Conservation (phyloP, 2,113 vertebrate species). For the Coturnix japonica region DNA sequence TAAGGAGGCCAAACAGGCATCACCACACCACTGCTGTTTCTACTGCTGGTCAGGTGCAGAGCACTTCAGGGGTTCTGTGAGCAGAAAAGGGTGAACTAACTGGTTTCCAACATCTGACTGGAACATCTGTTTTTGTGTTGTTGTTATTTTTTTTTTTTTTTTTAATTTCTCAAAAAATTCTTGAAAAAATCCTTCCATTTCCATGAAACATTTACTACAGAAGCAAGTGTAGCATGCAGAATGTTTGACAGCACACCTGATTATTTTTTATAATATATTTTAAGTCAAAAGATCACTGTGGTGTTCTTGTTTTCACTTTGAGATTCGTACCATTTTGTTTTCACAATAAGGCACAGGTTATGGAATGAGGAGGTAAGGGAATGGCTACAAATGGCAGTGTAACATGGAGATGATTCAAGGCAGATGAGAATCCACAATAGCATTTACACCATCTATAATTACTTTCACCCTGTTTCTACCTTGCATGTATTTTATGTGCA, state of each 20-base stretch:
- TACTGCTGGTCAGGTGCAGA: not conserved
- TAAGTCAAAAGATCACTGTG: not conserved
- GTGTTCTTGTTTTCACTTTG: not conserved
- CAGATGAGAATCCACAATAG: not conserved
- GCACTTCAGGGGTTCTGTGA: rapidly evolving
- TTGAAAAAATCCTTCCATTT: not conserved
- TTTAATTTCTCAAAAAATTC: not conserved
- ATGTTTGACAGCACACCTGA: not conserved
- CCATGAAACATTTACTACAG: not conserved
- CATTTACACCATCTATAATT: not conserved
- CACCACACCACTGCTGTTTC: not conserved
- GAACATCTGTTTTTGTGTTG: too few species aligned
- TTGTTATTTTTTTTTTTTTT: not conserved
- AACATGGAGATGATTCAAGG: not conserved
- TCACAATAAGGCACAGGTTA: not conserved
- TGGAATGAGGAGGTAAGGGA: not conserved
- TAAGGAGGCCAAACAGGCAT: not conserved
- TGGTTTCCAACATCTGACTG: not conserved
- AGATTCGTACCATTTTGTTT: not conserved
- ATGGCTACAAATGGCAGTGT: not conserved
- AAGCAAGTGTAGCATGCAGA: not conserved
- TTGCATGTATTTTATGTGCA: not conserved
- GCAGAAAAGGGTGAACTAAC: not conserved
- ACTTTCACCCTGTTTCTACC: not conserved
- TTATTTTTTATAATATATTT: not conserved